Conservation (phyloP, 2,797 vertebrate genomes). For the Sarcophilus harrisii region DNA sequence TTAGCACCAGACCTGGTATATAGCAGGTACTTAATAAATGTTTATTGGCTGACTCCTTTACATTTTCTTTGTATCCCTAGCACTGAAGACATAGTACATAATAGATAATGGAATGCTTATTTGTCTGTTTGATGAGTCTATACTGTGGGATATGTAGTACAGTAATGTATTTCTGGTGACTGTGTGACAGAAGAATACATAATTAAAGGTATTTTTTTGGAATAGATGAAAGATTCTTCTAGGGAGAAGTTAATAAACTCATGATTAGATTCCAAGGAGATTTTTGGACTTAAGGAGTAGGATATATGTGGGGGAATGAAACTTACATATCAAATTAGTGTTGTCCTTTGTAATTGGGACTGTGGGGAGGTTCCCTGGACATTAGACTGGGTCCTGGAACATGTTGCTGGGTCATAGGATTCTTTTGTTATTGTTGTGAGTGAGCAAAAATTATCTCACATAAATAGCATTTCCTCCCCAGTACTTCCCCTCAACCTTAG, state of each 20-base stretch:
- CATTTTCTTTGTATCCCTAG: not conserved
- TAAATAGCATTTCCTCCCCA: slow-evolving; percentile 83
- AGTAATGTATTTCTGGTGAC: not conserved
- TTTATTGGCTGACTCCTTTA: not conserved
- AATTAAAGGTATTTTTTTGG: not conserved
- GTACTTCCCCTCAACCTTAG: slow-evolving; percentile 78
- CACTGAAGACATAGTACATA: not conserved
- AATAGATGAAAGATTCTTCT: slow-evolving; percentile 51
- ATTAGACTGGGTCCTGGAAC: slow-evolving; percentile 44
- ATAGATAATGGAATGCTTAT: not conserved
- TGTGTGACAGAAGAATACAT: not conserved
- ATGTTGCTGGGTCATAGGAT: slow-evolving; percentile 40
- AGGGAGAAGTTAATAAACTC: slow-evolving; percentile 38
- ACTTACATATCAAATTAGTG: slow-evolving; percentile 46
- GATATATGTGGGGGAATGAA: not conserved
- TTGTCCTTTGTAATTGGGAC: not conserved
- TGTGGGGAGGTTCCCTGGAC: not conserved
- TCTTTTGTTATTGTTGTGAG: slow-evolving; percentile 77
- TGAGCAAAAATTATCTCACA: slow-evolving; percentile 84
- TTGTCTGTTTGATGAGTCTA: not conserved
- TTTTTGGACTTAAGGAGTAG: slow-evolving; percentile 11
- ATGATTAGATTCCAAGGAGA: slow-evolving; percentile 46
- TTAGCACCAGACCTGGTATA: not conserved
- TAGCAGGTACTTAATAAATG: not conserved
- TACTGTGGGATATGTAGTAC: not conserved